Conservation (phyloP, 1,140 invertebrate species). For the Pristionchus pacificus region DNA sequence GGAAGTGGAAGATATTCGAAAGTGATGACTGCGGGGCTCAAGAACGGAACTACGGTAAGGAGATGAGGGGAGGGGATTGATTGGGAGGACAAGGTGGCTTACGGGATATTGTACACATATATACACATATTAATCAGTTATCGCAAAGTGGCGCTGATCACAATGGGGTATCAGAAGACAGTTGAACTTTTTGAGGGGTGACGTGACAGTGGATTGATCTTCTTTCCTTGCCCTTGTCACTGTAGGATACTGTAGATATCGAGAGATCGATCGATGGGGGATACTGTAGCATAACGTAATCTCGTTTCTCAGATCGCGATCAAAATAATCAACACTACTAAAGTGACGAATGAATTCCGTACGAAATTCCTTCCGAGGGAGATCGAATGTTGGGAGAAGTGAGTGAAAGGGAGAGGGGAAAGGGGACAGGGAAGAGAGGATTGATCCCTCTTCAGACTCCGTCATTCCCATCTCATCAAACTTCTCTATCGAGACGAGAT, state of each 20-base stretch:
- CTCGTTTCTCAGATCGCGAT: conserved; percentile 22
- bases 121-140: too few species aligned
- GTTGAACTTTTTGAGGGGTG: too few species aligned
- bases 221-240: too few species aligned
- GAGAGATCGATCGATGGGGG: too few species aligned
- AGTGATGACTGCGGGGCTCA: neutral
- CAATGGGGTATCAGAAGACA: too few species aligned
- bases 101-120: too few species aligned
- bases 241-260: too few species aligned
- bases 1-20: conserved; percentile 3
- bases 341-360: conserved; percentile 7
- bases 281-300: too few species aligned
- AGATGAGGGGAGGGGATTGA: too few species aligned
- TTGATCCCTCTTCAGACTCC: neutral
- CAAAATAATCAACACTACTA: conserved; percentile 15
- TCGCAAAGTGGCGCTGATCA: too few species aligned
- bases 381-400: conserved; percentile 30
- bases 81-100: too few species aligned
- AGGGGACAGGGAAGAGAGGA: neutral
- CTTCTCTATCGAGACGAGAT: neutral
- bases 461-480: neutral
- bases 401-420: neutral
- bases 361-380: conserved; percentile 28
- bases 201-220: too few species aligned
- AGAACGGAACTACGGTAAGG: neutral